Evolutionary conservation across 2,797 vertebrate genomes (phyloP).

Genomic region (Varecia variegata): DNA sequence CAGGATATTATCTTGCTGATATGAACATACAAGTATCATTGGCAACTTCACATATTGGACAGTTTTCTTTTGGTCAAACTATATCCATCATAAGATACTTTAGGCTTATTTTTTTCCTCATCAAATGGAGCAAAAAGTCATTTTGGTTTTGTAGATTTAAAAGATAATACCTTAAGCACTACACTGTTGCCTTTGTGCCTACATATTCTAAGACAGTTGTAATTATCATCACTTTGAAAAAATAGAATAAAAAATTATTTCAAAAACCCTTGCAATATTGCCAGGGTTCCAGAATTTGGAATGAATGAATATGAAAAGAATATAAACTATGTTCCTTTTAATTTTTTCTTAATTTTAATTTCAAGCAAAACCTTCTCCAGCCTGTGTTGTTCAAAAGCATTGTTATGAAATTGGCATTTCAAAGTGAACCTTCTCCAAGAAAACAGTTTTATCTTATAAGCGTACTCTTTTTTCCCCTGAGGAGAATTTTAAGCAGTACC

Average conservation of each 20-base stretch:
- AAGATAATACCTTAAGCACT: neutral
- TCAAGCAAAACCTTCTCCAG: neutral
- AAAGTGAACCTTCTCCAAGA: neutral
- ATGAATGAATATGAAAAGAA: neutral
- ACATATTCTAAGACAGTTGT: neutral
- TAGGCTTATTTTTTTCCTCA: neutral
- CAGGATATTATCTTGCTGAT: neutral
- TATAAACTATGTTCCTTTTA: neutral
- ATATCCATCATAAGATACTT: neutral
- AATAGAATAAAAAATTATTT: neutral
- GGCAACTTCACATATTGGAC: neutral
- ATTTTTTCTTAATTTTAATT: neutral
- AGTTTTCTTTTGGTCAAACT: neutral
- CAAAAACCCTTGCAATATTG: neutral
- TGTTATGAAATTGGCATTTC: neutral
- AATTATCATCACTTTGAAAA: neutral
- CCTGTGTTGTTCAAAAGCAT: neutral
- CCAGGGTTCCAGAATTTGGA: neutral
- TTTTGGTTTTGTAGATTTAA: neutral
- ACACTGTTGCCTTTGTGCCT: neutral
- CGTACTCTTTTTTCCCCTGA: neutral
- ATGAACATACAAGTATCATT: neutral
- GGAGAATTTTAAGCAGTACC: neutral
- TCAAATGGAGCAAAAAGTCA: neutral
- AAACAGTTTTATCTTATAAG: neutral